Base-by-base conservation (phyloP, 1,140 invertebrate species). In the Drosophila virilis region DNA sequence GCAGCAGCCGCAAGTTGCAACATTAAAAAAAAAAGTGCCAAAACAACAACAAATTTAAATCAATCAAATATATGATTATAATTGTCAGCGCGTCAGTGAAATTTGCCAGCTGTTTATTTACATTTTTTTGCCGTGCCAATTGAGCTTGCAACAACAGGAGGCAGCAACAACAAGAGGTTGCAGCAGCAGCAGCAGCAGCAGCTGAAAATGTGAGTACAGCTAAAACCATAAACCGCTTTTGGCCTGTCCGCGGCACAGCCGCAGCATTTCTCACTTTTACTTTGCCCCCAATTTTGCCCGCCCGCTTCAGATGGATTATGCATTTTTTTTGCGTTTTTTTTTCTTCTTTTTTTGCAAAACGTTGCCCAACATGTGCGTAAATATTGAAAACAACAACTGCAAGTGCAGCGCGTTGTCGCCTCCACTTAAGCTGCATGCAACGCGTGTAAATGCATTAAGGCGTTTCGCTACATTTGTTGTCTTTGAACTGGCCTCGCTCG, bases 1-100 rank as follows among this genome's bases (percentile, higher is more conserved):
- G 65, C 71, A 74, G 57, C 57, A 74, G 50, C 57, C 65, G 71
- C 64, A 60, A 68, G 57, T 50, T 74, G 71, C 64, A 67, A 74
- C 65, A 68, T 12, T 74, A 38, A 37, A 38, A 38, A 38, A 38
- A 51, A 45, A 15, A 50, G 38, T 40, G 38, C 7, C 43, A n/a
- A 7, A 37, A 13, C 55, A 61, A 61, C 57, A 68, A 42, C 12
- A 67, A 46, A 50, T 13, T 33, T 55, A 10, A 32, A n/a, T 35
- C 17, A 8, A 35, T 33, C 52, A 61, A 51, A 35, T 17, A 38
- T 17, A 37, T 15, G 37, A 17, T 17, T 37, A 37, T 37, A 54
- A 37, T 54, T 54, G 51, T 37, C 9, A 28, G 2, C 32, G n/a
- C 51, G 28, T n/a, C 48, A 60, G 55, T 69, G 55, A 69, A 69